These are phyloP conservation scores for Percopsis omiscomaycus DNA, from an alignment of 2,797 vertebrate species.

Conservation along the genomic window DNA sequence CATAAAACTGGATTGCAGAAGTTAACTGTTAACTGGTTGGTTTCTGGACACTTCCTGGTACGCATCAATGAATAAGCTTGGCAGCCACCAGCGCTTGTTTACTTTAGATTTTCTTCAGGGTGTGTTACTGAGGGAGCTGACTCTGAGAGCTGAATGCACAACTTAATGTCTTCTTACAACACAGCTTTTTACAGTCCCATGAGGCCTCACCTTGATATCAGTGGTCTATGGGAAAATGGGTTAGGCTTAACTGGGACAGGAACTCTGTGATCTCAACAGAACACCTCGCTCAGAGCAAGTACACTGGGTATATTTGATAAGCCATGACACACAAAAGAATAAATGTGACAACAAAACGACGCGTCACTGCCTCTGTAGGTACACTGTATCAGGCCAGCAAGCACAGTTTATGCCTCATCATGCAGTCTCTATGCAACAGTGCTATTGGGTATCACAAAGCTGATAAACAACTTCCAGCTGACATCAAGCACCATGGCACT, in stretches of 20 bases:
- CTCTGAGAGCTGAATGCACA: background rate
- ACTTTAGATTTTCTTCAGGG: constrained; percentile 18
- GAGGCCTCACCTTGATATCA: constrained; percentile 21
- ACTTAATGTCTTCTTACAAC: constrained; percentile 5
- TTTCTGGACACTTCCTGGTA: constrained; percentile 36
- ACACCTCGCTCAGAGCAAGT: constrained; percentile 14
- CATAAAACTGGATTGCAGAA: constrained; percentile 22
- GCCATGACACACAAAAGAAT: background rate
- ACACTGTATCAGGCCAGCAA: background rate
- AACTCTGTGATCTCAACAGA: constrained; percentile 30
- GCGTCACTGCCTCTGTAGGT: constrained; percentile 5
- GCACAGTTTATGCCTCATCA: constrained; percentile 2
- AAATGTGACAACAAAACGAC: background rate
- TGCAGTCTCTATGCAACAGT: constrained; percentile 5
- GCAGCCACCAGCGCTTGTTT: constrained; percentile 15
- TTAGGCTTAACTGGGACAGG: constrained; percentile 29
- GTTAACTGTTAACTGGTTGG: constrained; percentile 5
- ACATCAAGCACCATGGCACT: background rate
- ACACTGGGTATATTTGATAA: constrained; percentile 33
- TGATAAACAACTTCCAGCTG: background rate
- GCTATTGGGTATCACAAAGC: background rate
- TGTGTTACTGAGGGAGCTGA: background rate
- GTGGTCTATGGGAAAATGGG: constrained; percentile 32
- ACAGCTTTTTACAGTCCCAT: constrained; percentile 14
- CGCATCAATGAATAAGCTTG: constrained; percentile 10